Evolutionary conservation across 2,113 vertebrate genomes (phyloP).

Genomic region (Dissostichus mawsoni): DNA sequence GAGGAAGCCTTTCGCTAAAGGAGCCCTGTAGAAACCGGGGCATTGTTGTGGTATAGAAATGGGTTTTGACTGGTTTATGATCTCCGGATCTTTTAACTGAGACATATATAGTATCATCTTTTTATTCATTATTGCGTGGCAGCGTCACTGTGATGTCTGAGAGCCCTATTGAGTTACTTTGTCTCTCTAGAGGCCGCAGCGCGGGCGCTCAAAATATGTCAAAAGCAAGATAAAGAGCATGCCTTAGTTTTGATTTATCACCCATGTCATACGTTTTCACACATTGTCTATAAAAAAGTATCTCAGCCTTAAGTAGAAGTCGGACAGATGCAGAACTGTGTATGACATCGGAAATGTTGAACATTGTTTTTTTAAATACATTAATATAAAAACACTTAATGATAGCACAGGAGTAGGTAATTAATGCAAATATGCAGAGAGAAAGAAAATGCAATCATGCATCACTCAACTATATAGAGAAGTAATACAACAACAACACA

Average conservation of each 20-base stretch:
- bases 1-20: constrained; percentile 53
- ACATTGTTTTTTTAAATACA: constrained; percentile 1
- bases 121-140: constrained; percentile 48
- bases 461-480: constrained; percentile 10
- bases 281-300: constrained; percentile 24
- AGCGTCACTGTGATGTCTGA: constrained; percentile 44
- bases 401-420: constrained; percentile 6
- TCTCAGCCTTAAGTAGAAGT: constrained; percentile 28
- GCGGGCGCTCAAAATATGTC: constrained; percentile 39
- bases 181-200: constrained; percentile 55
- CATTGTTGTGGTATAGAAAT: constrained; percentile 40
- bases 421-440: background rate
- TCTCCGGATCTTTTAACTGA: constrained; percentile 47
- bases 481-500: constrained; percentile 6
- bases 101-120: constrained; percentile 43
- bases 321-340: background rate
- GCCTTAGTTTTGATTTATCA: constrained; percentile 58
- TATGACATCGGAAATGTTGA: constrained; percentile 40
- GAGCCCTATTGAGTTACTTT: constrained; percentile 43
- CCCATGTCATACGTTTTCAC: constrained; percentile 44
- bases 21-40: constrained; percentile 31
- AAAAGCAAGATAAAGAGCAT: constrained; percentile 52
- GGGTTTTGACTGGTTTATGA: constrained; percentile 57
- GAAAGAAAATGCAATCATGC: constrained; percentile 2
- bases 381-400: constrained; percentile 3